These are phyloP conservation scores for Drosophila melanosoma DNA, from an alignment of 2,888 invertebrate species.

Conservation along the genomic window DNA sequence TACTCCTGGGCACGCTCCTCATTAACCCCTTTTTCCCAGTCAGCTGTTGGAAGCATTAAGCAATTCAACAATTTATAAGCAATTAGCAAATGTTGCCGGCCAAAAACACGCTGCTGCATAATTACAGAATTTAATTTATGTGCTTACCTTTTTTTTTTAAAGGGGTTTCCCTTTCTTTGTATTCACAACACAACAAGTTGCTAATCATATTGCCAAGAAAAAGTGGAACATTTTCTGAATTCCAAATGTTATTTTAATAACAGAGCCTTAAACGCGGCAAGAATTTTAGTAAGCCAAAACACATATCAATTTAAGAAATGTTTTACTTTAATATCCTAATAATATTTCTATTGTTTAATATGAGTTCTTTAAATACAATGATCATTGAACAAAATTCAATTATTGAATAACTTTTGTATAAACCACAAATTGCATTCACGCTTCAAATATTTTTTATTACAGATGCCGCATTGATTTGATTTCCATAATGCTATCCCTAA, in stretches of 20 bases:
- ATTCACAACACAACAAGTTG: conserved; percentile 12
- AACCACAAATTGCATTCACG: not conserved
- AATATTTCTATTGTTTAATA: no score
- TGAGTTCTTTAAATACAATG: not conserved
- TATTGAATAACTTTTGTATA: not conserved
- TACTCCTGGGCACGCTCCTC: conserved; percentile 52
- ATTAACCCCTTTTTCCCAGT: conserved; percentile 66
- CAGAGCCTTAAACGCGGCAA: not conserved
- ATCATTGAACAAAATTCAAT: not conserved
- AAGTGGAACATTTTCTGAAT: not conserved
- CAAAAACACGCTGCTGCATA: conserved; percentile 48
- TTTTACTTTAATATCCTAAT: not conserved
- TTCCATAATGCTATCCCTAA: not conserved
- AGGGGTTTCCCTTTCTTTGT: conserved; percentile 3
- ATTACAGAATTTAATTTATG: conserved; percentile 56
- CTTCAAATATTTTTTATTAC: not conserved
- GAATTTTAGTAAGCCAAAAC: not conserved
- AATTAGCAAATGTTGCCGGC: conserved; percentile 61
- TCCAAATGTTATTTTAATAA: not conserved
- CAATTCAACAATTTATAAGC: conserved; percentile 72
- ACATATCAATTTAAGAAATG: not conserved
- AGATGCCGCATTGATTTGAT: conserved; percentile 1
- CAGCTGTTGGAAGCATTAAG: conserved; percentile 68
- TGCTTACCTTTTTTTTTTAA: conserved; percentile 26
- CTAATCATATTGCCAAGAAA: conserved; percentile 25